phyloP scores from a whole-genome alignment of 2,113 vertebrate species.

The Indri indri region DNA sequence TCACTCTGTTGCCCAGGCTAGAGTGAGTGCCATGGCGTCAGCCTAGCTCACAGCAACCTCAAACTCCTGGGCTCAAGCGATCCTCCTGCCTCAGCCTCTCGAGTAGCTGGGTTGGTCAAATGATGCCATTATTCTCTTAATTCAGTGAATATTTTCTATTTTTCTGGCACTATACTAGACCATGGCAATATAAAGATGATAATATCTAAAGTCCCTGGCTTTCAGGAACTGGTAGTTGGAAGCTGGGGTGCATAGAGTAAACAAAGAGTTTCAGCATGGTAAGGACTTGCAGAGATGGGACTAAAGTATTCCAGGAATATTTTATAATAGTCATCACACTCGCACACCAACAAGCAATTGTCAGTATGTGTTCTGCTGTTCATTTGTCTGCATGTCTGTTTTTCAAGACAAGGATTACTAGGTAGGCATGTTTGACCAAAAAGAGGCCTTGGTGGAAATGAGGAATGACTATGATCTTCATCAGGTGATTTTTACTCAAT shows the following conservation, averaged over 20 bases:
- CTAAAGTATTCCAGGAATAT: background rate
- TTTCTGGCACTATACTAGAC: background rate
- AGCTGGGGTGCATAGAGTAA: fast-evolving
- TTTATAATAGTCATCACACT: background rate
- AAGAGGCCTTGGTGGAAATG: background rate
- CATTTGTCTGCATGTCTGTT: background rate
- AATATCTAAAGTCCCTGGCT: background rate
- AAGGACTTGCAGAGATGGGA: too few species aligned
- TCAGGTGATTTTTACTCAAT: background rate
- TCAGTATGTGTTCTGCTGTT: background rate
- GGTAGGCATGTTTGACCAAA: background rate
- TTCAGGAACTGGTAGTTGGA: background rate
- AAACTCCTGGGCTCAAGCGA: too few species aligned
- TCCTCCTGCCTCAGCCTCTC: too few species aligned
- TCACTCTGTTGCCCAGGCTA: too few species aligned
- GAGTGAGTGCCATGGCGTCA: too few species aligned
- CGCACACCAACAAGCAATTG: background rate
- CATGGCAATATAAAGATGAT: background rate
- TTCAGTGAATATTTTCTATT: background rate
- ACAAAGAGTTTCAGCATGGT: background rate
- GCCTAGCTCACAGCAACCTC: too few species aligned
- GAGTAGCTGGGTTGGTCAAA: background rate
- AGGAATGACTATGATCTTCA: background rate
- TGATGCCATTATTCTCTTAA: background rate
- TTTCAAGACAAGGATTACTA: background rate